phyloP scores from a whole-genome alignment of 2,888 invertebrate genomes.

The Ethmia dodecea region DNA sequence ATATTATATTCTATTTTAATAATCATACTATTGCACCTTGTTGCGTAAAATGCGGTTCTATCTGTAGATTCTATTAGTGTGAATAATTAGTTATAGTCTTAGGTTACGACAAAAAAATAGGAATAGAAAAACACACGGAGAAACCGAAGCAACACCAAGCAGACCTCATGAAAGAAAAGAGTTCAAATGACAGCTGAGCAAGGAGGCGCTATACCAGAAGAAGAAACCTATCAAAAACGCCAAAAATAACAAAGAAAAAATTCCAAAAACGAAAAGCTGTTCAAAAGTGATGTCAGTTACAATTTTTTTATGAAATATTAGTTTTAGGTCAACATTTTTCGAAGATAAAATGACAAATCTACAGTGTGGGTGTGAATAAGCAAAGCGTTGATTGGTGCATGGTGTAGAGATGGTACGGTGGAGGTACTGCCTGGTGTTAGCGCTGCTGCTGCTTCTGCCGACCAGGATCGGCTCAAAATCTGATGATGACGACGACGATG shows the following conservation, averaged over 20 bases:
- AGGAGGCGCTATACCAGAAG: too few relatives aligned
- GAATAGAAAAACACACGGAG: too few relatives aligned
- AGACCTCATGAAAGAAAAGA: too few relatives aligned
- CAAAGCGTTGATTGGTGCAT: constrained; percentile 21
- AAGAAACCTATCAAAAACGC: constrained; percentile 11
- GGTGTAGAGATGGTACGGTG: constrained; percentile 55
- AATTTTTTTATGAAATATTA: neutral
- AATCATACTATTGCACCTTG: too few relatives aligned
- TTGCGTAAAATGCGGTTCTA: too few relatives aligned
- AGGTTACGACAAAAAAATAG: too few relatives aligned
- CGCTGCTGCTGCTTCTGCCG: constrained; percentile 51
- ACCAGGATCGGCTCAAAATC: constrained; percentile 34
- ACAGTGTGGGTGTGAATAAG: constrained; percentile 40
- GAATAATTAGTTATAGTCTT: too few relatives aligned
- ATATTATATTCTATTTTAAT: too few relatives aligned
- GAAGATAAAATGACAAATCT: constrained; percentile 62
- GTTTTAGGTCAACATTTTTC: constrained; percentile 27
- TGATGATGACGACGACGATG: constrained; percentile 52
- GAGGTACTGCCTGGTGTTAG: constrained; percentile 51
- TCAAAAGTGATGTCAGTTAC: constrained; percentile 40
- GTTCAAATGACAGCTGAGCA: too few relatives aligned
- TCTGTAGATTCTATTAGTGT: too few relatives aligned
- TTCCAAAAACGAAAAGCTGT: constrained; percentile 55
- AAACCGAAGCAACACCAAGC: too few relatives aligned
- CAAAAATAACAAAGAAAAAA: constrained; percentile 43